Conservation (phyloP, 1,140 invertebrate species). For the Leptoteleia sp. region DNA sequence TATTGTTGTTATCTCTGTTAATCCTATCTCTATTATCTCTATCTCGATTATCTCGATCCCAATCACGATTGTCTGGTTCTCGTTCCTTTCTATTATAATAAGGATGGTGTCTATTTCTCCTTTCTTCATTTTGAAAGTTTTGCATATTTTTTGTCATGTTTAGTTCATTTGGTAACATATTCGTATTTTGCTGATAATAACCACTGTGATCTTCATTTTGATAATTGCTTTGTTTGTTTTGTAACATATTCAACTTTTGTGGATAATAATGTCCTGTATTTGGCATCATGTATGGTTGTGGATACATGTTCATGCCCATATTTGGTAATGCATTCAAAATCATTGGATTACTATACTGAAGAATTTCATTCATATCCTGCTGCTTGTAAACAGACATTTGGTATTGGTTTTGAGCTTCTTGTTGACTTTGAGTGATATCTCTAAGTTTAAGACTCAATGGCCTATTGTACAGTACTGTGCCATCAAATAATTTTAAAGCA, state of each 20-base stretch:
- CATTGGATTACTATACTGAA: conserved; percentile 73
- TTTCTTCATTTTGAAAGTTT: conserved; percentile 60
- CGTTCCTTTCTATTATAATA: conserved; percentile 59
- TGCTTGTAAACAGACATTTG: conserved; percentile 15
- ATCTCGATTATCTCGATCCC: conserved; percentile 60
- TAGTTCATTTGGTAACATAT: too few relatives aligned
- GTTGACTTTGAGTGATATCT: conserved; percentile 51
- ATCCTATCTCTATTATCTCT: too few relatives aligned
- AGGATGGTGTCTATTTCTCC: conserved; percentile 60
- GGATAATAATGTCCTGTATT: conserved; percentile 36
- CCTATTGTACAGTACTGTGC: conserved; percentile 83
- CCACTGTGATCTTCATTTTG: neutral
- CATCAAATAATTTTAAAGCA: conserved; percentile 86
- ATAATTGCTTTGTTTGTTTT: neutral
- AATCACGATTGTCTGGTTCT: conserved; percentile 62
- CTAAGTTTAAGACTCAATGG: conserved; percentile 78
- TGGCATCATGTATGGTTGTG: conserved; percentile 43
- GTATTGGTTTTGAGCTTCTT: conserved; percentile 20
- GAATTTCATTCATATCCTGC: conserved; percentile 34
- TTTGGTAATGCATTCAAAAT: conserved; percentile 64
- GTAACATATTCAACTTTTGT: conserved; percentile 3
- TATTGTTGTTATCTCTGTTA: too few relatives aligned
- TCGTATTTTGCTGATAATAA: conserved; percentile 26
- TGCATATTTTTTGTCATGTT: neutral
- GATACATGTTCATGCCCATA: conserved; percentile 34